These are phyloP conservation scores for Harpagifer antarcticus DNA, from an alignment of 2,797 vertebrate species.

Conservation along the genomic window DNA sequence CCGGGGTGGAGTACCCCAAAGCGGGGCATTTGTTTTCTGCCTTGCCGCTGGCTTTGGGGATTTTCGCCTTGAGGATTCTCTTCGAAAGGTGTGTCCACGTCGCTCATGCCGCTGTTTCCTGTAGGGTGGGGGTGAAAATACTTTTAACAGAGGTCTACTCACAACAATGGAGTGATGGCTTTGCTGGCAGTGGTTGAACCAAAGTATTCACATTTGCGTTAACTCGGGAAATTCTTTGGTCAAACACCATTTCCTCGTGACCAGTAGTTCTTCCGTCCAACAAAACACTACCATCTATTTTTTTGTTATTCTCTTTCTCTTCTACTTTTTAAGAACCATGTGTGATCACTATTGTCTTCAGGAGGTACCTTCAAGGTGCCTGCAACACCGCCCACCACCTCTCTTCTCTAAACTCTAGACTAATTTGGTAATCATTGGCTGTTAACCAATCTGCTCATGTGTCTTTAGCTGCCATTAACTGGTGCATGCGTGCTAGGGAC, in stretches of 20 bases:
- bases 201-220: not conserved
- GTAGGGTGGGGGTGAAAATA: not conserved
- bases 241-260: not conserved
- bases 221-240: not conserved
- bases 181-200: conserved; percentile 24
- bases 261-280: not conserved
- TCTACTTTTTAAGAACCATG: not conserved
- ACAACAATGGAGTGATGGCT: conserved; percentile 31
- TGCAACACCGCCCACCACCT: not conserved
- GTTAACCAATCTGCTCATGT: not conserved
- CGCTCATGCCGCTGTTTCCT: accelerated
- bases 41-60: conserved; percentile 90
- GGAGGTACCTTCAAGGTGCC: not conserved
- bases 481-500: not conserved
- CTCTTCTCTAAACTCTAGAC: not conserved
- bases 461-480: conserved; percentile 3
- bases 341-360: not conserved
- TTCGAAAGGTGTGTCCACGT: conserved; percentile 91
- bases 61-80: conserved; percentile 90
- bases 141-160: not conserved
- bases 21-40: conserved; percentile 88
- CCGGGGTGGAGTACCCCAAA: conserved; percentile 89
- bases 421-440: not conserved
- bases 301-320: too few relatives aligned
- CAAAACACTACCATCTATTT: accelerated